Conservation (phyloP, 2,113 vertebrate genomes). For the Capreolus pygargus region DNA sequence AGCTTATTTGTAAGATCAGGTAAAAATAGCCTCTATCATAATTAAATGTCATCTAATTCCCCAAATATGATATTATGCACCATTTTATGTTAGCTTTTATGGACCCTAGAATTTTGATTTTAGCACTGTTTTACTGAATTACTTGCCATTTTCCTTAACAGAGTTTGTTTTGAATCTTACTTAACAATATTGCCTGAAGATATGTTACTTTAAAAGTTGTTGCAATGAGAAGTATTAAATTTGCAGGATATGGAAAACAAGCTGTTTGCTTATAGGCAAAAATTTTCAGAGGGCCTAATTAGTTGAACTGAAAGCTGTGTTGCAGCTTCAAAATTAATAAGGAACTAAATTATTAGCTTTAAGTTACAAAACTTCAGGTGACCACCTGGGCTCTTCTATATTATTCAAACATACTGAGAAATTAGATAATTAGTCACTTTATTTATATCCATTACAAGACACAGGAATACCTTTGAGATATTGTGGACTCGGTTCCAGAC, state of each 20-base stretch:
- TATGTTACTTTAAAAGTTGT: constrained; percentile 42
- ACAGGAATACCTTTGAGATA: background rate
- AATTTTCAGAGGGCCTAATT: constrained; percentile 54
- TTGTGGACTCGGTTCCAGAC: background rate
- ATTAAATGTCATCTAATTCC: background rate
- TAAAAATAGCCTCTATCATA: background rate
- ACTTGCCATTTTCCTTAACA: constrained; percentile 21
- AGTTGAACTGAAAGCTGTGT: background rate
- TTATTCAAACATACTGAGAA: background rate
- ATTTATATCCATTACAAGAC: background rate
- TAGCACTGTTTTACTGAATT: background rate
- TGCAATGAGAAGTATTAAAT: constrained; percentile 32
- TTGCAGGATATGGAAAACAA: constrained; percentile 41
- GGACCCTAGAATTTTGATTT: background rate
- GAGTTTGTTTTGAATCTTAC: constrained; percentile 42
- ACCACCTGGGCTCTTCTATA: background rate
- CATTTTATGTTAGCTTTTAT: background rate
- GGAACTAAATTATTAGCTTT: constrained; percentile 8
- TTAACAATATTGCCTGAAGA: constrained; percentile 30
- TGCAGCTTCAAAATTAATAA: constrained; percentile 14
- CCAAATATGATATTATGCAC: background rate
- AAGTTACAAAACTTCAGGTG: constrained; percentile 37
- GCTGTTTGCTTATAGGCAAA: constrained; percentile 36
- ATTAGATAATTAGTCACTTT: background rate
- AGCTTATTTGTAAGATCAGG: background rate